Conservation (phyloP, 2,797 vertebrate genomes). For the Dermochelys coriacea region DNA sequence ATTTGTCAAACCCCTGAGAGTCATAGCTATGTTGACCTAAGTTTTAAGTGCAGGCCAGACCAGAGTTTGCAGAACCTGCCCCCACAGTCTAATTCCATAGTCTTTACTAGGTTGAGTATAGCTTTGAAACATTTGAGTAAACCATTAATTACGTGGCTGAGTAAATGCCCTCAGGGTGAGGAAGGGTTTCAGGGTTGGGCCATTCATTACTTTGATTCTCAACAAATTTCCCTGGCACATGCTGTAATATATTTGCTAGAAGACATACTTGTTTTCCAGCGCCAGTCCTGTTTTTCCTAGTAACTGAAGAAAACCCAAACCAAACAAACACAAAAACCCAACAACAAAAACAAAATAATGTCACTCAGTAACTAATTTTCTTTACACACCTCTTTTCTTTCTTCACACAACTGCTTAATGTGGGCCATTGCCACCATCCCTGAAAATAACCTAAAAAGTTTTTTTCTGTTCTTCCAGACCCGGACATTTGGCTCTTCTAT, state of each 20-base stretch:
- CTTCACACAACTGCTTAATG: background rate
- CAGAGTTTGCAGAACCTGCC: background rate
- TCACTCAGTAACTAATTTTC: background rate
- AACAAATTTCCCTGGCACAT: background rate
- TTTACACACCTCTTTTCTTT: background rate
- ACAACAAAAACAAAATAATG: background rate
- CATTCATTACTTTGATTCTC: background rate
- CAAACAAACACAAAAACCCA: background rate
- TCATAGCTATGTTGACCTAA: background rate
- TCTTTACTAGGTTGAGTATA: background rate
- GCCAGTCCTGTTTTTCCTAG: background rate
- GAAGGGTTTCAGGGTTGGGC: background rate
- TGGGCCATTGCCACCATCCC: background rate
- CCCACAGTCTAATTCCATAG: background rate
- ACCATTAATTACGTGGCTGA: background rate
- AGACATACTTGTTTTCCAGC: conserved; percentile 35
- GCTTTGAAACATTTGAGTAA: background rate
- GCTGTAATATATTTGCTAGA: conserved; percentile 27
- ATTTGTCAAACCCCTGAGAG: background rate
- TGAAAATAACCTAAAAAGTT: background rate
- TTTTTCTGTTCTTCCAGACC: background rate
- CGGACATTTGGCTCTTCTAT: background rate
- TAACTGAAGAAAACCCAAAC: background rate
- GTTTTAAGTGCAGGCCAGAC: background rate
- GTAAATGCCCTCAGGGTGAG: background rate